A percentile compares a stretch with the other conserved stretches of the same genome.
Evolutionary conservation across 2,113 vertebrate species (phyloP).

Genomic region (Apus apus): DNA sequence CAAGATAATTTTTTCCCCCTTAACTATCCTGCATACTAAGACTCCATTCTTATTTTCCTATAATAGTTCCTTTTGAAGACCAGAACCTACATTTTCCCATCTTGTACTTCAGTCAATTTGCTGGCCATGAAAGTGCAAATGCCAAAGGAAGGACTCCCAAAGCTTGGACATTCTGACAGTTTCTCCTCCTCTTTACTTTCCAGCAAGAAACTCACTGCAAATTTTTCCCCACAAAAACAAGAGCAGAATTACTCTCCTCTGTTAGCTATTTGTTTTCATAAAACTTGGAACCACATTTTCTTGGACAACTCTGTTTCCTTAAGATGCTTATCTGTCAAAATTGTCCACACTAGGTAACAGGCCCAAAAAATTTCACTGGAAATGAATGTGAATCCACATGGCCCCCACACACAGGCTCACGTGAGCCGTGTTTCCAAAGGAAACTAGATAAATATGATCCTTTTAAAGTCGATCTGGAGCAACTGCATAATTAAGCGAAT

Average conservation of each 20-base stretch:
- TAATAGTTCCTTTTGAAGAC: not conserved
- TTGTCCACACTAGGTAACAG: not conserved
- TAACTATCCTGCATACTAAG: not conserved
- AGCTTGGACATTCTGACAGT: not conserved
- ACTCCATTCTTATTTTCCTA: not conserved
- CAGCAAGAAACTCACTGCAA: not conserved
- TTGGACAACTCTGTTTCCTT: not conserved
- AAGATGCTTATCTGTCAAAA: not conserved
- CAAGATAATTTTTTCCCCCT: not conserved
- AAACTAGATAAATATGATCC: not conserved
- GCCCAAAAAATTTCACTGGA: not conserved
- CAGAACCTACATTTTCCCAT: not conserved
- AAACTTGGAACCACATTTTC: not conserved
- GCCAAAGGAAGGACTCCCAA: not conserved
- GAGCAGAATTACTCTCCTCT: not conserved
- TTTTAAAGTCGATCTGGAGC: not conserved
- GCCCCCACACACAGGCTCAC: accelerated
- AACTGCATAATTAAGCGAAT: not conserved
- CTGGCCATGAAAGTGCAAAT: not conserved
- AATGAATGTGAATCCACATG: not conserved
- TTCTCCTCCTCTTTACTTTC: not conserved
- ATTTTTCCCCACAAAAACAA: not conserved
- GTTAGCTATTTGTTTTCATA: not conserved
- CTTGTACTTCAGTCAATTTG: not conserved
- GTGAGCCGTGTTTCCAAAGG: not conserved